Percentiles rank a stretch among this genome's conserved stretches.
phyloP scores from a whole-genome alignment of 2,113 vertebrate genomes.

The Andinoacara biseriatus region DNA sequence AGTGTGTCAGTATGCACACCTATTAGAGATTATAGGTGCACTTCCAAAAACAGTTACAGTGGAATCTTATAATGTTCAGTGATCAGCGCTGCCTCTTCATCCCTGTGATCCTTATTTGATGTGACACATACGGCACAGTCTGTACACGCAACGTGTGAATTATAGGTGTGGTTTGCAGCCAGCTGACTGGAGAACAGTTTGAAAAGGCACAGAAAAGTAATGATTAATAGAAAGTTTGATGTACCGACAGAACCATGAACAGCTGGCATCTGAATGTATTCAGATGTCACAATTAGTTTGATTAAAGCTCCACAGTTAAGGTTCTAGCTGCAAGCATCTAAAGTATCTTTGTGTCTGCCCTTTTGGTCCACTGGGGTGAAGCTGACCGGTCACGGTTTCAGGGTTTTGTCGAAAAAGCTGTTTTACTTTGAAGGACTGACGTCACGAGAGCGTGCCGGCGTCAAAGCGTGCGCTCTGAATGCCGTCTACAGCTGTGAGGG shows the following conservation, averaged over 20 bases:
- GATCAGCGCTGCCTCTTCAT: not conserved
- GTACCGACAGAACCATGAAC: not conserved
- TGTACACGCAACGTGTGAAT: not conserved
- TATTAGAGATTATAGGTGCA: not conserved
- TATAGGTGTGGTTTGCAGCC: not conserved
- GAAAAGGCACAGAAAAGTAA: not conserved
- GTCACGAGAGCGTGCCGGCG: conserved; percentile 1
- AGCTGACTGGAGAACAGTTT: not conserved
- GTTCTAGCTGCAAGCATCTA: not conserved
- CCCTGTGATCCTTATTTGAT: not conserved
- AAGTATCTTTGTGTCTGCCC: not conserved
- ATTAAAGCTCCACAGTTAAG: not conserved
- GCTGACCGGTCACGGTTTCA: conserved; percentile 1
- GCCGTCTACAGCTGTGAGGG: conserved; percentile 40
- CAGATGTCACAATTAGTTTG: not conserved
- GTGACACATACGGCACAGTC: not conserved
- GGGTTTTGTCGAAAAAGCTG: conserved; percentile 1
- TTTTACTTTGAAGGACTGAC: conserved; percentile 41
- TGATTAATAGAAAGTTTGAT: not conserved
- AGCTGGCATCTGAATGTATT: not conserved
- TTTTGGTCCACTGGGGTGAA: not conserved
- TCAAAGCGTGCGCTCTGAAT: not conserved
- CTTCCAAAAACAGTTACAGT: not conserved
- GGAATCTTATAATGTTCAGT: not conserved
- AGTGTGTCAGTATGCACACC: conserved; percentile 14